Evolutionary conservation across 35 echinoderm and acorn worm species (phyloP).

Genomic region (Ptychodera flava): DNA sequence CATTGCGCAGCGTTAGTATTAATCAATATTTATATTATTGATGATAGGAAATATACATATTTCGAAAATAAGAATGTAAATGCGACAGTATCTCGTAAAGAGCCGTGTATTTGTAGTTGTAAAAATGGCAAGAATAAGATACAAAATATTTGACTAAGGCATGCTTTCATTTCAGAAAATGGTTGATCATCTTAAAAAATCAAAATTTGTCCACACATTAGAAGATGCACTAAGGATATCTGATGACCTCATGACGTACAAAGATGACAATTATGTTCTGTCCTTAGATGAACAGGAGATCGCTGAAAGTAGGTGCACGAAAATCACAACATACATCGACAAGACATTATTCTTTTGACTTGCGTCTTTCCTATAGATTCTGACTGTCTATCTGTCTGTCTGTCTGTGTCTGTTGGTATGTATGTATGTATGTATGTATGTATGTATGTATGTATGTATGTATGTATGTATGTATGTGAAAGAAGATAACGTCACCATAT

Average conservation of each 20-base stretch:
- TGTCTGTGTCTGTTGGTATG: neutral
- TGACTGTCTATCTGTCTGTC: neutral
- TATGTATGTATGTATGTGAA: neutral
- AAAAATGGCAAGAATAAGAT: no score
- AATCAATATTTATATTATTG: neutral
- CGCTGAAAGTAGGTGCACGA: no score
- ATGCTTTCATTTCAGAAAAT: no score
- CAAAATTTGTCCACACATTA: no score
- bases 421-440: neutral
- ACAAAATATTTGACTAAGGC: no score
- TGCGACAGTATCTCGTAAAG: neutral
- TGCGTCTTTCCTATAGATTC: neutral
- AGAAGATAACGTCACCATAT: no score
- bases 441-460: neutral
- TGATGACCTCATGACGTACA: neutral
- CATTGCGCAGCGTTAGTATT: no score
- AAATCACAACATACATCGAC: no score
- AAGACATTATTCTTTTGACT: no score
- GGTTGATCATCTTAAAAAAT: no score
- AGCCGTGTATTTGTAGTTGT: neutral
- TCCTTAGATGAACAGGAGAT: neutral
- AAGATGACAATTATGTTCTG: neutral
- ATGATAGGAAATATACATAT: neutral
- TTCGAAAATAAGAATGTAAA: no score
- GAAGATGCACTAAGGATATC: no score